Percentiles rank a stretch among this genome's conserved stretches.
Evolutionary conservation across 2,113 vertebrate species (phyloP).

Genomic region (Anarhynchus alexandrinus): DNA sequence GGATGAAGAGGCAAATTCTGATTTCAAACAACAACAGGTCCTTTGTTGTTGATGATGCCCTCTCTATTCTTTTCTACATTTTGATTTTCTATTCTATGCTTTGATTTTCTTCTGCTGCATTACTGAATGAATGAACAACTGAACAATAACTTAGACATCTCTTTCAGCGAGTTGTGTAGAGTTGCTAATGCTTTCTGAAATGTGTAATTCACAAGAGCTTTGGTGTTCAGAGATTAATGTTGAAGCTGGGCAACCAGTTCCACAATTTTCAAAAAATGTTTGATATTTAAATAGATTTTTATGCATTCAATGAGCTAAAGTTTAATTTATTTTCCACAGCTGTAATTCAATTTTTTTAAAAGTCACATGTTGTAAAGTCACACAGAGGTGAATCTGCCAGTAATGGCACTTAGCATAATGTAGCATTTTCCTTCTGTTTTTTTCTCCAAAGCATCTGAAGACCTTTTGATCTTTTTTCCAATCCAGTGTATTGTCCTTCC

Average conservation of each 20-base stretch:
- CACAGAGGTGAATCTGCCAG: background rate
- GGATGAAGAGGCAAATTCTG: background rate
- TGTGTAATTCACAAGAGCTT: background rate
- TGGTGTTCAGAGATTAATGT: background rate
- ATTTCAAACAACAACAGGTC: background rate
- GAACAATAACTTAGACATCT: background rate
- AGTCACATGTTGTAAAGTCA: background rate
- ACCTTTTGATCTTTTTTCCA: constrained; percentile 5
- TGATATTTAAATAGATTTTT: background rate
- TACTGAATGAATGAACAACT: background rate
- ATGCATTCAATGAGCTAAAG: background rate
- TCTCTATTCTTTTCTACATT: background rate
- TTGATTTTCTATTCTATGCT: background rate
- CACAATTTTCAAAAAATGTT: background rate
- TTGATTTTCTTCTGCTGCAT: background rate
- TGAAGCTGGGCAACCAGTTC: background rate
- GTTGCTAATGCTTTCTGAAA: background rate
- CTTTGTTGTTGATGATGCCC: background rate
- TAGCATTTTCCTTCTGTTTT: background rate
- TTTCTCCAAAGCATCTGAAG: background rate
- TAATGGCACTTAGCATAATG: background rate
- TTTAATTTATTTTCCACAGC: background rate
- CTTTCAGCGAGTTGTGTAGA: background rate
- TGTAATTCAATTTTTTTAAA: background rate
- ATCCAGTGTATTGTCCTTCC: background rate